Evolutionary conservation across 2,888 invertebrate species (phyloP).

Genomic region (Tromatobia lineatoria): DNA sequence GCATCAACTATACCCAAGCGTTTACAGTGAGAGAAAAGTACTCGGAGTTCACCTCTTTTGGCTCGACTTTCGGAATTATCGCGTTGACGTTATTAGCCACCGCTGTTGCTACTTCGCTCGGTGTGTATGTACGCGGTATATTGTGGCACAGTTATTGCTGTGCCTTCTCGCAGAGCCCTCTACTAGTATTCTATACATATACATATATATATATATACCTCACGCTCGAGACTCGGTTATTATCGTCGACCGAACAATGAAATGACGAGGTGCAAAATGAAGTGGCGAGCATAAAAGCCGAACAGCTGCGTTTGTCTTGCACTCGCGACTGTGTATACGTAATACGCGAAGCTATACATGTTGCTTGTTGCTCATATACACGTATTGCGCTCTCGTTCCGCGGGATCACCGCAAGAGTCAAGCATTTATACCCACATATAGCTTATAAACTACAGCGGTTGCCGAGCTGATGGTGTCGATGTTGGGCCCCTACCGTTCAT

Average conservation of each 20-base stretch:
- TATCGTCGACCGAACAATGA: constrained; percentile 63
- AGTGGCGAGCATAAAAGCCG: constrained; percentile 64
- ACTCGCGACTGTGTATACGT: constrained; percentile 21
- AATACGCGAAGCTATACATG: neutral
- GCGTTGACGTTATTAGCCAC: constrained; percentile 16
- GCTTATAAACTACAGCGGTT: neutral
- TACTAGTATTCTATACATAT: no score
- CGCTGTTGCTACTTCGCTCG: constrained; percentile 5
- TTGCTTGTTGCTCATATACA: neutral
- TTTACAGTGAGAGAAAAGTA: neutral
- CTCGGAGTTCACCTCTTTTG: neutral
- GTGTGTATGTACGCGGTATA: constrained; percentile 14
- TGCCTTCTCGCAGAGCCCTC: neutral
- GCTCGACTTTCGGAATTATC: constrained; percentile 47
- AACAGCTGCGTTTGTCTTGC: constrained; percentile 39
- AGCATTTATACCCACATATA: neutral
- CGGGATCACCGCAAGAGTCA: neutral
- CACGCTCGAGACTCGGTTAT: constrained; percentile 32
- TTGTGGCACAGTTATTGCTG: constrained; percentile 25
- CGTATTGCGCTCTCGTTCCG: constrained; percentile 20
- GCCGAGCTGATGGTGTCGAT: neutral
- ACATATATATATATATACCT: neutral
- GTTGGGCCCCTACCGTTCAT: constrained; percentile 20
- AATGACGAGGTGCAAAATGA: constrained; percentile 70
- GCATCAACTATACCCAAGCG: neutral